Conservation (phyloP, 1,140 invertebrate species). For the Carposina sasakii region DNA sequence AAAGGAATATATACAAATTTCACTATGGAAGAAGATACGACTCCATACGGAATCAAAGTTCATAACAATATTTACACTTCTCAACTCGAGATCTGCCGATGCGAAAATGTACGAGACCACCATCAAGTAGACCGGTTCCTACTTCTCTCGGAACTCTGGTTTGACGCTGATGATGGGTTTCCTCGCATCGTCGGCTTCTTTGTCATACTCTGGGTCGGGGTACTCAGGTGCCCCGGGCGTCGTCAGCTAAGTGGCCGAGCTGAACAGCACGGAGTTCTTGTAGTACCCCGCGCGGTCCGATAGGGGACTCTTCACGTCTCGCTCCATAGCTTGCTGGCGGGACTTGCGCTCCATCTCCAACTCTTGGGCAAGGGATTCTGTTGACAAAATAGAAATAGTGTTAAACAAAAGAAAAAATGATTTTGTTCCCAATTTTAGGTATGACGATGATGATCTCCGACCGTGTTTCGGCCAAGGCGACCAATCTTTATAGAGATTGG, state of each 20-base stretch:
- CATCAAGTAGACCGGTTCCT: too few relatives aligned
- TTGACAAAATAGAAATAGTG: too few relatives aligned
- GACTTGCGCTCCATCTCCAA: constrained; percentile 89
- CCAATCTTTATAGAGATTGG: too few relatives aligned
- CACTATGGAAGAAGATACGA: constrained; percentile 68
- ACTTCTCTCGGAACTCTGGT: constrained; percentile 69
- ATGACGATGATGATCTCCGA: too few relatives aligned
- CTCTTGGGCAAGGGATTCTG: constrained; percentile 89
- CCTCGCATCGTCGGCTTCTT: constrained; percentile 49
- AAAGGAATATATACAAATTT: constrained; percentile 70
- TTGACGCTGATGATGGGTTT: constrained; percentile 72
- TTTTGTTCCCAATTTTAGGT: too few relatives aligned
- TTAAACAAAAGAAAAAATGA: too few relatives aligned
- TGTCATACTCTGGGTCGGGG: constrained; percentile 47
- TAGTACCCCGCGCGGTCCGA: constrained; percentile 86
- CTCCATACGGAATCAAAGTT: constrained; percentile 49
- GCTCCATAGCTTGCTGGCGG: constrained; percentile 83
- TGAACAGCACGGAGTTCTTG: constrained; percentile 89
- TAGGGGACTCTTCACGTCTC: constrained; percentile 87
- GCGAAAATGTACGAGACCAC: too few relatives aligned
- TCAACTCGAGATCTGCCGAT: too few relatives aligned
- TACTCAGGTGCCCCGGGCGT: constrained; percentile 56
- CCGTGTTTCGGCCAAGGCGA: too few relatives aligned
- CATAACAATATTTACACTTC: constrained; percentile 68
- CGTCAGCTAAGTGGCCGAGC: constrained; percentile 84